Evolutionary conservation across 2,113 vertebrate genomes (phyloP).

Genomic region (Thamnophis sirtalis): DNA sequence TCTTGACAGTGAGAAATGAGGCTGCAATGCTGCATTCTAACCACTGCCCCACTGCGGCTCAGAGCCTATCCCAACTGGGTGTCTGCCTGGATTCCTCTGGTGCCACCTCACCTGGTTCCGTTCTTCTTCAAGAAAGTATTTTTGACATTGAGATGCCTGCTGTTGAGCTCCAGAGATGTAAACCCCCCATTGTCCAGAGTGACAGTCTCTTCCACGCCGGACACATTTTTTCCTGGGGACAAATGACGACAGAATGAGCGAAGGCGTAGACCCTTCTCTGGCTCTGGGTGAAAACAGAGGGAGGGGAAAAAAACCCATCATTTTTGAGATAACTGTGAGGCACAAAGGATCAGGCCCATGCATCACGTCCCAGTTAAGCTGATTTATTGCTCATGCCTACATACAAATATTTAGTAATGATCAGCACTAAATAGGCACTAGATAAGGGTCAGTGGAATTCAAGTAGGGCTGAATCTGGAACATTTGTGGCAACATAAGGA

Average conservation of each 20-base stretch:
- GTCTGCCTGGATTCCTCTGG: not conserved
- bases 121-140: constrained; percentile 91
- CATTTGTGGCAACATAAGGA: not conserved
- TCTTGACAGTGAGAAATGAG: too few species aligned
- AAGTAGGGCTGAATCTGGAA: not conserved
- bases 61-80: not conserved
- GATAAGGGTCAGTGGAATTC: not conserved
- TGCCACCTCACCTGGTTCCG: constrained; percentile 78
- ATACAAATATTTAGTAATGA: not conserved
- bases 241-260: constrained; percentile 16
- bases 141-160: constrained; percentile 87
- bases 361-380: not conserved
- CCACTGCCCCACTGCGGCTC: too few species aligned
- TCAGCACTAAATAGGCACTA: not conserved
- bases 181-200: constrained; percentile 94
- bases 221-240: constrained; percentile 80
- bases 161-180: constrained; percentile 90
- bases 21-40: too few species aligned
- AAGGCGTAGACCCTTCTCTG: constrained; percentile 25
- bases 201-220: constrained; percentile 82
- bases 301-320: not conserved
- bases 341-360: not conserved
- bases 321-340: not conserved
- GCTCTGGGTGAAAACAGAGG: not conserved
- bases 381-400: not conserved